phyloP scores from a whole-genome alignment of 2,797 vertebrate genomes.

The Phataginus tricuspis region DNA sequence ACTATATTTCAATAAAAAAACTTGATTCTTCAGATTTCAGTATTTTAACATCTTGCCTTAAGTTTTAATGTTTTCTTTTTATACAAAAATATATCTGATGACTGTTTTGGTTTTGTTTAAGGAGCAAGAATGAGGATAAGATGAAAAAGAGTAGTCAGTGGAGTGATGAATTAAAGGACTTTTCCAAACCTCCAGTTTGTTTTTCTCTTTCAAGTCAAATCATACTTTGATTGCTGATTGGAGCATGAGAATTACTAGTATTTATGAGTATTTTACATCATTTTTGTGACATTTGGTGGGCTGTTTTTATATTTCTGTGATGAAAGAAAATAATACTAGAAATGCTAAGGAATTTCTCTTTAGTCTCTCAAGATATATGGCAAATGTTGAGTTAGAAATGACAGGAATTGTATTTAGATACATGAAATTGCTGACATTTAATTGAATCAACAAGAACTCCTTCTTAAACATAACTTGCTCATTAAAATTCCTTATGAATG shows the following conservation, averaged over 20 bases:
- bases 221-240: not conserved
- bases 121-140: not conserved
- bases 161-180: not conserved
- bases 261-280: not conserved
- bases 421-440: not conserved
- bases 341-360: not conserved
- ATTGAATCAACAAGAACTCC: not conserved
- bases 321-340: not conserved
- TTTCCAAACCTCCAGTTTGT: not conserved
- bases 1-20: not conserved
- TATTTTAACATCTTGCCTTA: not conserved
- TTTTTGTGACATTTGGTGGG: slow-evolving; percentile 13
- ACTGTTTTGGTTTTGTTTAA: slow-evolving; percentile 32
- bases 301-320: not conserved
- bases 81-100: not conserved
- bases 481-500: not conserved
- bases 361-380: not conserved
- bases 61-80: slow-evolving; percentile 7
- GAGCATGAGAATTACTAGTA: not conserved
- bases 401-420: not conserved
- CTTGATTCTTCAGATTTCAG: not conserved
- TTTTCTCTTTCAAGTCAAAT: not conserved
- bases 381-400: slow-evolving; percentile 15
- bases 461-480: slow-evolving; percentile 5
- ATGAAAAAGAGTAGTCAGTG: not conserved